Evolutionary conservation across 2,888 invertebrate genomes (phyloP).

Genomic region (Altica lythri): DNA sequence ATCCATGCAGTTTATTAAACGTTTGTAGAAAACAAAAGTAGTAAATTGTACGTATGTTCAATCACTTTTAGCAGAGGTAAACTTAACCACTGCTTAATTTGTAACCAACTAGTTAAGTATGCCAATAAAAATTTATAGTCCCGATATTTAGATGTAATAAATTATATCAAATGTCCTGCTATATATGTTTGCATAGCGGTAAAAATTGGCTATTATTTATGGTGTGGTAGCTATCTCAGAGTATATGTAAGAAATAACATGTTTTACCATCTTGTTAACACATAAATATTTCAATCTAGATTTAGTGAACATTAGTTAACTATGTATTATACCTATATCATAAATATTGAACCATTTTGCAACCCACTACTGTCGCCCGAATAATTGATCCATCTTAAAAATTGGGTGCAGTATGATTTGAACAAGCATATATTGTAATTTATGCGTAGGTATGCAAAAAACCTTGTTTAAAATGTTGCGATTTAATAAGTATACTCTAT

Average conservation of each 20-base stretch:
- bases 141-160: slow-evolving; percentile 26
- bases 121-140: slow-evolving; percentile 29
- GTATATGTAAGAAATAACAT: slow-evolving; percentile 14
- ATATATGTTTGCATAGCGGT: slow-evolving; percentile 24
- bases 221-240: slow-evolving; percentile 16
- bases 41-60: no score
- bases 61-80: background rate
- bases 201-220: slow-evolving; percentile 24
- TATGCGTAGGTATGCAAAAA: no score
- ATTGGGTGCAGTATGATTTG: no score
- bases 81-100: slow-evolving; percentile 10
- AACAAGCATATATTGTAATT: no score
- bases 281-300: slow-evolving; percentile 21
- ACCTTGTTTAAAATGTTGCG: no score
- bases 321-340: slow-evolving; percentile 3
- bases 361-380: slow-evolving; percentile 1
- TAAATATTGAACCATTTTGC: slow-evolving; percentile 6
- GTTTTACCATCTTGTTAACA: slow-evolving; percentile 23
- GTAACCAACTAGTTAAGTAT: slow-evolving; percentile 7
- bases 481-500: no score
- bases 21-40: no score
- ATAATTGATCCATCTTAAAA: slow-evolving; percentile 3
- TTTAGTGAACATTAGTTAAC: slow-evolving; percentile 9
- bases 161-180: slow-evolving; percentile 22
- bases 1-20: no score